phyloP scores from a whole-genome alignment of 2,113 vertebrate genomes.

The Leptobrachium leishanense region DNA sequence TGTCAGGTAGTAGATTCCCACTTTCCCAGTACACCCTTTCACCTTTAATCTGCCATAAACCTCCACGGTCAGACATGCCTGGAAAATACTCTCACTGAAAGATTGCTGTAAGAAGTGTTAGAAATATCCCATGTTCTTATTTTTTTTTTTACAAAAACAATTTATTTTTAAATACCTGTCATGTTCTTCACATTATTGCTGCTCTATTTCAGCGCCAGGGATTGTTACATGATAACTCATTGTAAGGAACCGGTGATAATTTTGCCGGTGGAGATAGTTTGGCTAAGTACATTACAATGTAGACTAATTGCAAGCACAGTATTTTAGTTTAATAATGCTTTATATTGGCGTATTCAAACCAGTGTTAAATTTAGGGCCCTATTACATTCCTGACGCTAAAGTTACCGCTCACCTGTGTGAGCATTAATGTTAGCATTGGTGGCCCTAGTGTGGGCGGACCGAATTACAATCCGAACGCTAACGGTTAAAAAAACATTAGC shows the following conservation, averaged over 20 bases:
- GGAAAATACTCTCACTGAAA: constrained; percentile 39
- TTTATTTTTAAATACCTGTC: constrained; percentile 69
- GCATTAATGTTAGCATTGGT: no score
- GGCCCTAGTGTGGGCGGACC: no score
- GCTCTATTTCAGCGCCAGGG: constrained; percentile 59
- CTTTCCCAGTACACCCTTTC: constrained; percentile 53
- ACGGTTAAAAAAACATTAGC: no score
- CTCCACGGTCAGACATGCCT: constrained; percentile 52
- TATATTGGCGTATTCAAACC: no score
- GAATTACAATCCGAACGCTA: no score
- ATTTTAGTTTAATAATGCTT: no score
- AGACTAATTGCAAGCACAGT: no score
- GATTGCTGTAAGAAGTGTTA: constrained; percentile 44
- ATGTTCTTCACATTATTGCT: constrained; percentile 61
- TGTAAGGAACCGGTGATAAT: constrained; percentile 24
- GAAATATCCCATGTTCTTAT: constrained; percentile 34
- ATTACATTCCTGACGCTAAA: no score
- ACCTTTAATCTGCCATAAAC: constrained; percentile 54
- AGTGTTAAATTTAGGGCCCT: no score
- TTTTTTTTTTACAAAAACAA: constrained; percentile 53
- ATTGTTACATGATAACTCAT: constrained; percentile 33
- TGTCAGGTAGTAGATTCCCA: constrained; percentile 63
- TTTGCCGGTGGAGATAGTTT: constrained; percentile 13
- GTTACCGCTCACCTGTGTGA: no score
- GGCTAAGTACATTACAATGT: not conserved